Conservation (phyloP, 2,797 vertebrate species). For the Cirrhinus mrigala region DNA sequence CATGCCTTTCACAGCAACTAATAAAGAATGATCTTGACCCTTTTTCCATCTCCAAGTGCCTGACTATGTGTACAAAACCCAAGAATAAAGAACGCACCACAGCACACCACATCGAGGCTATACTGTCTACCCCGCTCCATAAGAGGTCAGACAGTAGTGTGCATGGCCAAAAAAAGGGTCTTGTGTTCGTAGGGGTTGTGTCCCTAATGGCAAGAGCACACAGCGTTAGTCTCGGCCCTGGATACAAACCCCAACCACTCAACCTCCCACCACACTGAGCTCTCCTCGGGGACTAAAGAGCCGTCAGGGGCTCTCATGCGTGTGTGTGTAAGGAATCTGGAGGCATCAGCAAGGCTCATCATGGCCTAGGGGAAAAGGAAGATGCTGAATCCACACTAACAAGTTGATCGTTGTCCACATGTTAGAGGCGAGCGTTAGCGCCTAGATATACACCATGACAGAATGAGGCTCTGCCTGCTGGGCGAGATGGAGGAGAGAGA, state of each 20-base stretch:
- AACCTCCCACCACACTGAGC: conserved; percentile 24
- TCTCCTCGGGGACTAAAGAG: conserved; percentile 15
- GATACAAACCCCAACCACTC: conserved; percentile 31
- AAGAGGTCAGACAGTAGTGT: not conserved
- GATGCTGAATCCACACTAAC: conserved; percentile 47
- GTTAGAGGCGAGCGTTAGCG: conserved; percentile 45
- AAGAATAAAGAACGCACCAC: not conserved
- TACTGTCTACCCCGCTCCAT: conserved; percentile 1
- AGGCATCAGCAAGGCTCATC: conserved; percentile 42
- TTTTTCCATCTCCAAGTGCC: conserved; percentile 27
- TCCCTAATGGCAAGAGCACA: conserved; percentile 37
- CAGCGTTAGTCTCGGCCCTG: conserved; percentile 2
- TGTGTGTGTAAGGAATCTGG: conserved; percentile 32
- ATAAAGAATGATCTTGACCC: conserved; percentile 33
- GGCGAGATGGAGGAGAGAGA: conserved; percentile 37
- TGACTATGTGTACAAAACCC: not conserved
- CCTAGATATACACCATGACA: conserved; percentile 60
- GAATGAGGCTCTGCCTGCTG: conserved; percentile 68
- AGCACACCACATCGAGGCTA: not conserved
- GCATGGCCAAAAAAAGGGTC: not conserved
- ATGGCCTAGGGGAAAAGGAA: conserved; percentile 40
- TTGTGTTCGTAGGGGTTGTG: conserved; percentile 3
- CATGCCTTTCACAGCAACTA: conserved; percentile 5
- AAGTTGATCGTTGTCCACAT: conserved; percentile 56
- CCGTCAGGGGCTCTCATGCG: not conserved